phyloP scores from a whole-genome alignment of 1,140 invertebrate genomes.

The Oscheius sp. region DNA sequence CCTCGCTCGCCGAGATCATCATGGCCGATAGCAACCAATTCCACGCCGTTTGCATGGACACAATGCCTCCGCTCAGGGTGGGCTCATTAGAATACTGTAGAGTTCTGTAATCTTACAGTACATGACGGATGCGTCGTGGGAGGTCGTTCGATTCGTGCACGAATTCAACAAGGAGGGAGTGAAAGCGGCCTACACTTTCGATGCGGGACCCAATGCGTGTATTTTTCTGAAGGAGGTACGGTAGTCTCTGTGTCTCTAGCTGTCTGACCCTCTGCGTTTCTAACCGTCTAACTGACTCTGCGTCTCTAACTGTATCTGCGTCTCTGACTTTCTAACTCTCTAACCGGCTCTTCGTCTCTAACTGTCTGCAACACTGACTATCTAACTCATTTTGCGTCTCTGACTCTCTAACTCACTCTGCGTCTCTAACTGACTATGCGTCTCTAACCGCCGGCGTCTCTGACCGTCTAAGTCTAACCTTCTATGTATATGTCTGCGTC shows the following conservation, averaged over 20 bases:
- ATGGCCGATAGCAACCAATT: conserved; percentile 98
- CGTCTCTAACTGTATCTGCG: no score
- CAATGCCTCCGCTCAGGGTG: conserved; percentile 75
- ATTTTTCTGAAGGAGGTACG: conserved; percentile 45
- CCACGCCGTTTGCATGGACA: conserved; percentile 89
- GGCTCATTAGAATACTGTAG: conserved; percentile 12
- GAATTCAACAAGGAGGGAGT: conserved; percentile 46
- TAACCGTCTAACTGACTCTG: no score
- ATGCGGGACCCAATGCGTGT: conserved; percentile 60
- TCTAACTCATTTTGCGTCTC: no score
- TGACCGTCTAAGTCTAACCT: no score
- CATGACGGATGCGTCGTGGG: conserved; percentile 49
- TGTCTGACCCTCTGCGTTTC: conserved; percentile 25
- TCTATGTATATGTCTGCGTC: no score
- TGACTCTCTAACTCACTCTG: no score
- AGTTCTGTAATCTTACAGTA: conserved; percentile 49
- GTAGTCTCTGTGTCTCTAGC: conserved; percentile 15
- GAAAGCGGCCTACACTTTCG: conserved; percentile 54
- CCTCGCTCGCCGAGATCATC: conserved; percentile 82
- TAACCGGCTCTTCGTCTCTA: no score
- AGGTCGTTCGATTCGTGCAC: conserved; percentile 48
- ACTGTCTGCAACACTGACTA: no score
- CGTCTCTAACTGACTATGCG: no score
- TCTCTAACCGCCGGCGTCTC: no score
- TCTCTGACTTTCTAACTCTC: no score